These are phyloP conservation scores for Smutsia gigantea DNA, from an alignment of 2,797 vertebrate species.

Conservation along the genomic window DNA sequence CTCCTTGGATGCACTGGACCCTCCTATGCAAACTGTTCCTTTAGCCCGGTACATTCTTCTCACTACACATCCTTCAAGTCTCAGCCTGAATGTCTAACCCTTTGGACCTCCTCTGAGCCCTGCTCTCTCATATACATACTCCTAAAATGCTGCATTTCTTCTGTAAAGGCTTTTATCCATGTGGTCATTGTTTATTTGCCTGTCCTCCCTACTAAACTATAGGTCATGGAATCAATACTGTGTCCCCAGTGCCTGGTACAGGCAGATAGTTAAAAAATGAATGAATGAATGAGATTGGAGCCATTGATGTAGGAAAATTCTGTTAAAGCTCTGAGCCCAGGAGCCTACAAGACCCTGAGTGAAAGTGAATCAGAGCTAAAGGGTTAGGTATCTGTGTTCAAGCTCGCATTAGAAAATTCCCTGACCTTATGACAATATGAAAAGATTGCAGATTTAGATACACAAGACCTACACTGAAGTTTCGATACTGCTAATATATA, in stretches of 20 bases:
- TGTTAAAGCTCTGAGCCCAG: background rate
- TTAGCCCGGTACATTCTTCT: background rate
- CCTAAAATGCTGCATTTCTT: background rate
- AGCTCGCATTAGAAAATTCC: background rate
- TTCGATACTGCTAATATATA: background rate
- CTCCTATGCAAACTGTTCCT: background rate
- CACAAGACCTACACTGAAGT: background rate
- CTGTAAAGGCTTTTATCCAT: background rate
- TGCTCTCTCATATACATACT: background rate
- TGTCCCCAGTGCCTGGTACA: background rate
- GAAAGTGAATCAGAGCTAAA: background rate
- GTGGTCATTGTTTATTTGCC: background rate
- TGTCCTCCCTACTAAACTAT: background rate
- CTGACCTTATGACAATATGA: background rate
- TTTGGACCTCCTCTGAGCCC: background rate
- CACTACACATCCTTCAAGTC: background rate
- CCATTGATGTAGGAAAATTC: background rate
- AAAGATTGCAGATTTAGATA: background rate
- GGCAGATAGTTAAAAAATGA: background rate
- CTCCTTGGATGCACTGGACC: background rate
- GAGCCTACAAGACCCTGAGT: background rate
- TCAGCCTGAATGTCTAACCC: background rate
- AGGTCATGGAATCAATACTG: background rate
- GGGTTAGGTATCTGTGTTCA: background rate
- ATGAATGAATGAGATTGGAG: background rate